phyloP scores from a whole-genome alignment of 2,888 invertebrate species.

The Flabesymbios commensalis region DNA sequence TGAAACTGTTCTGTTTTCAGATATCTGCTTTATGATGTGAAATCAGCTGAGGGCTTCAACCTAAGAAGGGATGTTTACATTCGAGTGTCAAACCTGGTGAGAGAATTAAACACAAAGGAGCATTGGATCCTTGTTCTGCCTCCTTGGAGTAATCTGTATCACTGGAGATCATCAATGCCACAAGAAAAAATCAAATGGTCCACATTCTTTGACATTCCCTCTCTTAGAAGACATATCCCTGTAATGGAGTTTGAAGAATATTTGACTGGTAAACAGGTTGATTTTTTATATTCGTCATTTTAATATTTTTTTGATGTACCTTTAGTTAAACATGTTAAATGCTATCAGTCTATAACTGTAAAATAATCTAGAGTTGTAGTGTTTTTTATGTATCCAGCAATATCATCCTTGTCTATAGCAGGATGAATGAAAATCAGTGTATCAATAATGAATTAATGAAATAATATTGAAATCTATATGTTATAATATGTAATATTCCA shows the following conservation, averaged over 20 bases:
- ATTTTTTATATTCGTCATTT: background rate
- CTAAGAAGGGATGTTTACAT: constrained; percentile 93
- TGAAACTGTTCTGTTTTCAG: constrained; percentile 57
- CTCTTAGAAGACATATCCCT: constrained; percentile 78
- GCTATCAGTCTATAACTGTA: too few species aligned
- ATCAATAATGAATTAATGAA: too few species aligned
- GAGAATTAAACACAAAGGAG: constrained; percentile 67
- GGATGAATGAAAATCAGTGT: too few species aligned
- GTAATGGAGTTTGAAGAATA: constrained; percentile 86
- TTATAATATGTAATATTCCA: too few species aligned
- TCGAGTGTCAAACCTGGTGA: constrained; percentile 82
- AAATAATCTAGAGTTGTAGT: too few species aligned
- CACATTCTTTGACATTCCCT: constrained; percentile 80
- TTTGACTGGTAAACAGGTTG: constrained; percentile 61
- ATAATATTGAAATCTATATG: too few species aligned
- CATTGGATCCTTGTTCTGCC: constrained; percentile 76
- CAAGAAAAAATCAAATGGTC: constrained; percentile 78
- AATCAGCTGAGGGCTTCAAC: constrained; percentile 96
- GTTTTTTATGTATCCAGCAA: too few species aligned
- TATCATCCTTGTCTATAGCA: too few species aligned
- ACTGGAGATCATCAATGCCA: constrained; percentile 72
- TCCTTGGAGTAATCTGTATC: constrained; percentile 85
- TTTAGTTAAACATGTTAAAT: too few species aligned
- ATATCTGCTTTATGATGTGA: constrained; percentile 89
- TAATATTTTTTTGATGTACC: background rate